Evolutionary conservation across 1,140 invertebrate genomes (phyloP).

Genomic region (Nasonia giraulti): DNA sequence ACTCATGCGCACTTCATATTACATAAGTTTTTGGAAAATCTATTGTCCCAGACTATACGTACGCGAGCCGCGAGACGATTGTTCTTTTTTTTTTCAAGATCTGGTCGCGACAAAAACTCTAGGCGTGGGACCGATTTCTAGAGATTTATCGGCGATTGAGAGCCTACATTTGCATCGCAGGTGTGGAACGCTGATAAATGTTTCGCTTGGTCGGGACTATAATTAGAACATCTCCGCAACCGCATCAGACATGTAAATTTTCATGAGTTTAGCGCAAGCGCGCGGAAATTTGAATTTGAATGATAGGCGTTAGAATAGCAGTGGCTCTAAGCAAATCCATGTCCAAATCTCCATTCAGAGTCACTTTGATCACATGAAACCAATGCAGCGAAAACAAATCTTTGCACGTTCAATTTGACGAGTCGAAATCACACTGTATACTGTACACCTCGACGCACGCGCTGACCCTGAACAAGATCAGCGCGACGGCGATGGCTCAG

Average conservation of each 20-base stretch:
- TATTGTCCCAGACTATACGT: too few relatives aligned
- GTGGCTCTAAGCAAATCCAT: neutral
- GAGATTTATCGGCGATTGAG: neutral
- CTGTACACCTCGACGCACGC: neutral
- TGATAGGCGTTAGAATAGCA: neutral
- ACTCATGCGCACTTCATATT: neutral
- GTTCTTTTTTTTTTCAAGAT: too few relatives aligned
- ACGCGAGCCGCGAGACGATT: too few relatives aligned
- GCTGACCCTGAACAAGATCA: neutral
- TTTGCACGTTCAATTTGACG: neutral
- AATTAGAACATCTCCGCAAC: neutral
- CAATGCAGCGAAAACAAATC: neutral
- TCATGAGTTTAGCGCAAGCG: neutral
- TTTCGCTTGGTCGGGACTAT: neutral
- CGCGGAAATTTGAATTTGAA: neutral
- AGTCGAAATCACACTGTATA: neutral
- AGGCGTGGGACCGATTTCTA: neutral
- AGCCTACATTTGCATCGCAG: neutral
- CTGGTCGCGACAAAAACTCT: neutral
- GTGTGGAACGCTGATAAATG: neutral
- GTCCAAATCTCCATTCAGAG: neutral
- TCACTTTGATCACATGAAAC: neutral
- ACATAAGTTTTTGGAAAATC: constrained; percentile 30
- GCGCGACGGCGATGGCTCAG: neutral
- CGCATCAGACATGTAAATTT: neutral